Evolutionary conservation across 2,113 vertebrate genomes (phyloP), one percentile per base, ranked within the genome.

Genomic region (Brachyhypopomus occidentalis): DNA sequence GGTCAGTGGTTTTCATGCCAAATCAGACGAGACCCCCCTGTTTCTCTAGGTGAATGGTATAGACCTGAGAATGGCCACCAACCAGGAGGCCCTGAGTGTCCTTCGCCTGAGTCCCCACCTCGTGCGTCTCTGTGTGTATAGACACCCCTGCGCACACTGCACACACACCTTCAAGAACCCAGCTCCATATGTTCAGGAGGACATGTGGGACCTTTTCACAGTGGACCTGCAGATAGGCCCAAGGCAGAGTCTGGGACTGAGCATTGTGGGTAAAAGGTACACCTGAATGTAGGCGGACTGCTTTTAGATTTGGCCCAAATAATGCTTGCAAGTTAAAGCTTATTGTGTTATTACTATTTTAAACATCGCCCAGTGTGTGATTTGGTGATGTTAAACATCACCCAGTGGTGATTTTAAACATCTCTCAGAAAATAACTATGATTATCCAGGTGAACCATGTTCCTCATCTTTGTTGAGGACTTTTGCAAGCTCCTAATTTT

Each of bases 241-340:
- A 1, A 95, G 94, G 9, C 95, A 95, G 91, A 95, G 94, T 7
- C 94, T 96, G 60, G 98, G 98, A 0, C 90, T 99, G 79, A 93
- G 92, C 86, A 96, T 96, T 84, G 95, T 98, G 87, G 97, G 96
- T 19, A 99, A 97, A 88, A 98, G 96, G 97, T 98, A 75, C 1
- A 30, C 22, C n/a, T 62, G 9, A 16, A 64, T 48, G 25, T 76
- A 36, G 55, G 20, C 12, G 19, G 27, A 22, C 59, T n/a, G 45
- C 12, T 14, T 52, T 52, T 8, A 52, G 14, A 14, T 11, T 52
- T 8, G 1, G 7, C 12, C 41, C 5, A 9, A 41, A 41, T 41
- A 41, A 41, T 41, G 41, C 45, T 52, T 14, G 45, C 45, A 52
- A 52, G 45, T 14, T 52, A 52, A 52, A 45, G 41, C 6, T 11